Evolutionary conservation across 2,888 invertebrate genomes (phyloP), one percentile per base, ranked within the genome.

Genomic region (Didymodactylos carnosus): DNA sequence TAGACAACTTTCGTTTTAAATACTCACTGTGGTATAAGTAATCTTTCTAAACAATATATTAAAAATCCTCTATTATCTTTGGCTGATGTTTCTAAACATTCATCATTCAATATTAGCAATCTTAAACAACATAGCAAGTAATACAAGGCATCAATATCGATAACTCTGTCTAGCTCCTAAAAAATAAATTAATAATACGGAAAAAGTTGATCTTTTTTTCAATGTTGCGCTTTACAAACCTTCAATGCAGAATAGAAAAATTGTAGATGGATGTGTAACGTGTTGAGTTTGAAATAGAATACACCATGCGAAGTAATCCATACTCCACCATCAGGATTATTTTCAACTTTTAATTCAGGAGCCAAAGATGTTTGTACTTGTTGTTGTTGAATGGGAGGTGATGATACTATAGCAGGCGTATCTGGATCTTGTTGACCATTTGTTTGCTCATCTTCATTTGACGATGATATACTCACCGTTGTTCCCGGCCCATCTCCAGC

Each of bases 271-370:
- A 62, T 8, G 29, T 69, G 69, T 19, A 75, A 35, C 23, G 72
- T 69, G 23, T 71, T 39, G 23, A 75, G 71, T 51, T 72, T 72
- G 39, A 75, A 75, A 69, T 75, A 72, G 39, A 72, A 75, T 3
- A 75, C 70, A 41, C 75, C 75, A 19, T 72, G 69, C 2, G 75
- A 72, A 14, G 75, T 75, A 4, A 75, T 71, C 75, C 75, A 75
- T 16, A 75, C 40, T 27, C 75, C 75, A 16, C 23, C 51, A 40
- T 75, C 75, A 5, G 75, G 75, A 39, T 75, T 71, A 19, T 62
- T 62, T 62, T 62, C 62, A 29, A 62, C 62, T 35, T 62, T 62
- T 19, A 62, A n/a, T 62, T 62, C 62, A 4, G 62, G n/a, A 35
- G 62, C 7, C 10, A 19, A 13, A 0, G 49, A 23, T 49, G 23